Percentiles rank a stretch among this genome's conserved stretches.
phyloP scores from a whole-genome alignment of 2,113 vertebrate genomes.

The Pangasianodon hypophthalmus region DNA sequence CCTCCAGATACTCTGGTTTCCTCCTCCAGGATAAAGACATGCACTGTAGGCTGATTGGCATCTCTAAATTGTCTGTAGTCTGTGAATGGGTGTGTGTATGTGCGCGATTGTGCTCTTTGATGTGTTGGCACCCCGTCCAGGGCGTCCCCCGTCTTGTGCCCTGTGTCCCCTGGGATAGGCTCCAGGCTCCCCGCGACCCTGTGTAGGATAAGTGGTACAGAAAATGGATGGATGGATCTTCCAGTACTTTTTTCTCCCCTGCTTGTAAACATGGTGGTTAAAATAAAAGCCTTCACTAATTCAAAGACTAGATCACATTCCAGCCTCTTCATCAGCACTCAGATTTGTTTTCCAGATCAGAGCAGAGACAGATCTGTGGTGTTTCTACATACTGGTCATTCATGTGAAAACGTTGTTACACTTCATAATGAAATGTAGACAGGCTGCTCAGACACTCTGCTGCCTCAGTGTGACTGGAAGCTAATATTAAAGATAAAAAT shows the following conservation, averaged over 20 bases:
- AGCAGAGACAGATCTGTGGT: not conserved
- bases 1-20: too few species aligned
- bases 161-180: too few species aligned
- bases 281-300: not conserved
- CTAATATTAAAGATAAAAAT: slow-evolving; percentile 7
- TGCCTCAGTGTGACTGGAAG: not conserved
- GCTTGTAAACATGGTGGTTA: not conserved
- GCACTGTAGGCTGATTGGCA: too few species aligned
- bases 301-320: not conserved
- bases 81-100: too few species aligned
- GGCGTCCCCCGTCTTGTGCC: too few species aligned
- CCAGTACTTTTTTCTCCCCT: not conserved
- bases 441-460: not conserved
- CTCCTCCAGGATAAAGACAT: too few species aligned
- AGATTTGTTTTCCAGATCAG: not conserved
- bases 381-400: not conserved
- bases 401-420: not conserved
- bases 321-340: not conserved
- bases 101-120: too few species aligned
- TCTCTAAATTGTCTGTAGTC: too few species aligned
- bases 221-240: too few species aligned
- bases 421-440: not conserved
- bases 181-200: too few species aligned
- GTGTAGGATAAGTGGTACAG: too few species aligned
- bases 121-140: too few species aligned